Percentiles rank a stretch among this genome's conserved stretches.
Conservation (phyloP, 2,113 vertebrate genomes). For the Phaethon lepturus region DNA sequence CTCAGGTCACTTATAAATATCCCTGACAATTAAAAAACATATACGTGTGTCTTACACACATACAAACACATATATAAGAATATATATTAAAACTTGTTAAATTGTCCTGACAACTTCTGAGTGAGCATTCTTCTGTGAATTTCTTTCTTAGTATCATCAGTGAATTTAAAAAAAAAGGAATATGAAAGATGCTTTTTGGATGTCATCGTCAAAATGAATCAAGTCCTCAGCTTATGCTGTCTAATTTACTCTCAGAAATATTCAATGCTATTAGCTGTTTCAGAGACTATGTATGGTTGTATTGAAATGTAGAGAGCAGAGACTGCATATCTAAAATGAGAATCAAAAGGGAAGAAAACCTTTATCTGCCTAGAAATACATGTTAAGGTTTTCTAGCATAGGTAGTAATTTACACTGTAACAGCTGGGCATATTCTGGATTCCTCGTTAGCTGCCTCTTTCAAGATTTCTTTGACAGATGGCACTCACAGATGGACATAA, state of each 20-base stretch:
- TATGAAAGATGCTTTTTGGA: background rate
- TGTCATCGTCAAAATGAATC: background rate
- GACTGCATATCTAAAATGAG: background rate
- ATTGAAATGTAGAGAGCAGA: background rate
- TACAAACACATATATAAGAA: background rate
- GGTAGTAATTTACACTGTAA: slow-evolving; percentile 23
- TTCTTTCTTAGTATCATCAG: background rate
- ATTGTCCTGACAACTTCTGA: background rate
- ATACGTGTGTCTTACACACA: background rate
- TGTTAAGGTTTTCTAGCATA: slow-evolving; percentile 12
- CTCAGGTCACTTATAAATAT: background rate
- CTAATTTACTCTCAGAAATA: background rate
- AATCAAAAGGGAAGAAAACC: slow-evolving; percentile 11
- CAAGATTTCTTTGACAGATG: slow-evolving; percentile 78
- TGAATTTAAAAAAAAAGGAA: background rate
- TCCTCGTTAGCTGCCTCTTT: slow-evolving; percentile 50
- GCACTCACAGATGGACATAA: slow-evolving; percentile 83
- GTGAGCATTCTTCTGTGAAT: background rate
- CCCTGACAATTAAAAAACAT: background rate
- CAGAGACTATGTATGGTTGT: background rate
- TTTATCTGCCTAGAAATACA: background rate
- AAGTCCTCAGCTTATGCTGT: background rate
- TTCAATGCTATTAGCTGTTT: background rate
- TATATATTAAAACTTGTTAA: background rate
- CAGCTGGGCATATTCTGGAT: slow-evolving; percentile 66